Conservation (phyloP, 2,888 invertebrate genomes). For the Iphiclides podalirius region DNA sequence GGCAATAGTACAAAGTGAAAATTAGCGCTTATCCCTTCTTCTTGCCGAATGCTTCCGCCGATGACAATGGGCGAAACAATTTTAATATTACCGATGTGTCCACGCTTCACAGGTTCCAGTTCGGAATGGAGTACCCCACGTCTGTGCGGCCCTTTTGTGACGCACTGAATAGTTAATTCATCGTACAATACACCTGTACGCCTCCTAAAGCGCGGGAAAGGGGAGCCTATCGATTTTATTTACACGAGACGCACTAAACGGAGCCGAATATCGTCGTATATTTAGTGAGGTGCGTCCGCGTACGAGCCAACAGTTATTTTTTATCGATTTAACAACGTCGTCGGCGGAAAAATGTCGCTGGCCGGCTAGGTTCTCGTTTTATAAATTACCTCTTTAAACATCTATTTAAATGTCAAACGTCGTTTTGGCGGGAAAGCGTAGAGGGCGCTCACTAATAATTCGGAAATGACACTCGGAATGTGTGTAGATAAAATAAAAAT, state of each 20-base stretch:
- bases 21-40: too few relatives aligned
- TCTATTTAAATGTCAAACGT: background rate
- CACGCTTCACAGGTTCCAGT: conserved; percentile 10
- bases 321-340: background rate
- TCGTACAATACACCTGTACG: conserved; percentile 20
- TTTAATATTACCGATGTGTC: conserved; percentile 10
- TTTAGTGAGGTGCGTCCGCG: conserved; percentile 1
- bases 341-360: background rate
- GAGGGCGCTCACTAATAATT: background rate
- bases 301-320: background rate
- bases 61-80: too few relatives aligned
- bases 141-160: conserved; percentile 10
- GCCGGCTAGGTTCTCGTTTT: background rate
- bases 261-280: conserved; percentile 9
- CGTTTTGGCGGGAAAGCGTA: conserved; percentile 1
- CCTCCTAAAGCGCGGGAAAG: conserved; percentile 4
- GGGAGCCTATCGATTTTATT: conserved; percentile 21
- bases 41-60: too few relatives aligned
- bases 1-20: too few relatives aligned
- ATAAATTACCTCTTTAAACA: background rate
- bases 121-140: conserved; percentile 5
- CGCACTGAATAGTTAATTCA: conserved; percentile 20
- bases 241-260: conserved; percentile 1
- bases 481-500: too few relatives aligned
- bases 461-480: too few relatives aligned